Conservation (phyloP, 2,113 vertebrate species). For the Casuarius casuarius region DNA sequence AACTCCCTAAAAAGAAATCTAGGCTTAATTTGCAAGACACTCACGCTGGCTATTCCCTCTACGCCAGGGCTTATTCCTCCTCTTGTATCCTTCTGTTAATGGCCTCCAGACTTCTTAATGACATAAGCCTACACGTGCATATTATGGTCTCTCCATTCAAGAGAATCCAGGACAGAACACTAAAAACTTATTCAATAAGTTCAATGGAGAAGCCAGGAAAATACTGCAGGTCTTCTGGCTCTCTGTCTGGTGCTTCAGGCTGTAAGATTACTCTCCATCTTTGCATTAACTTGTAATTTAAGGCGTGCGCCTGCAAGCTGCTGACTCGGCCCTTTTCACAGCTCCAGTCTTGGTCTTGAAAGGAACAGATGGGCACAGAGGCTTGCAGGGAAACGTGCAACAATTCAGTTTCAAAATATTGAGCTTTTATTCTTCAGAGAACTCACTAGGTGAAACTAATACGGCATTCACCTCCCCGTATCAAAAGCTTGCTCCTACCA, state of each 20-base stretch:
- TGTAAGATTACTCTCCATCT: neutral
- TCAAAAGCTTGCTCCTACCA: neutral
- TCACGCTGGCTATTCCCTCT: neutral
- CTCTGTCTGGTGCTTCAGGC: neutral
- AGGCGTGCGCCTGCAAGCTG: neutral
- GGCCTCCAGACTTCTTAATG: neutral
- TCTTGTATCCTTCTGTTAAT: neutral
- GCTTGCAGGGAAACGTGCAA: neutral
- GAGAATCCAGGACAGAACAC: neutral
- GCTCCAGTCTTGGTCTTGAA: neutral
- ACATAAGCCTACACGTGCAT: neutral
- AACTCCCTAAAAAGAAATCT: neutral
- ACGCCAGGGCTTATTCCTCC: neutral
- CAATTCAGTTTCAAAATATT: rapidly evolving
- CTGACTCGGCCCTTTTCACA: slow-evolving; percentile 35
- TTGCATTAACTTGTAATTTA: neutral
- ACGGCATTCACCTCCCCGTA: neutral
- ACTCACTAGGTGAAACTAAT: neutral
- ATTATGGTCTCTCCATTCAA: neutral
- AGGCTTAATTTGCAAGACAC: neutral
- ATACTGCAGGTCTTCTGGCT: neutral
- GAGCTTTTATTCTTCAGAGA: neutral
- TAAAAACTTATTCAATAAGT: neutral
- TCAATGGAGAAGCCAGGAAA: neutral
- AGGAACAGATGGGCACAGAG: neutral